phyloP scores from a whole-genome alignment of 1,140 invertebrate genomes.

The Campoletis sonorensis region DNA sequence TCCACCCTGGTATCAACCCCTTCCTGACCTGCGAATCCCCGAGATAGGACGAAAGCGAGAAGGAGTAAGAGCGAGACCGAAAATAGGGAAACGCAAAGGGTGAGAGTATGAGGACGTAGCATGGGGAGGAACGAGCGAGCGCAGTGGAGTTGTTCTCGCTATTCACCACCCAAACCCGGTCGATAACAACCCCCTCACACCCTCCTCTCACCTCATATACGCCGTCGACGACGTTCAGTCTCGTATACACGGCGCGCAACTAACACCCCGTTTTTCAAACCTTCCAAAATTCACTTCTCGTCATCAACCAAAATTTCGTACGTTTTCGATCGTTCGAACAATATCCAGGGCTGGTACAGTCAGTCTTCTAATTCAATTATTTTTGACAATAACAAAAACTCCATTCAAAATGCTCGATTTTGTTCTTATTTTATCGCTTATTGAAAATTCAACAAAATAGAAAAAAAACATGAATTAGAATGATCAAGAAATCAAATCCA shows the following conservation, averaged over 20 bases:
- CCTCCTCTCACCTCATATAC: constrained; percentile 4
- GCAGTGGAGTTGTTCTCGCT: constrained; percentile 48
- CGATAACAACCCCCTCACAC: constrained; percentile 65
- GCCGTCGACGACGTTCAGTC: constrained; percentile 45
- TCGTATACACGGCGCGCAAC: constrained; percentile 47
- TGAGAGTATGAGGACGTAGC: not conserved
- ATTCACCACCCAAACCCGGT: constrained; percentile 57
- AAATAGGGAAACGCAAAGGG: not conserved
- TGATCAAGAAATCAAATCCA: too few species aligned
- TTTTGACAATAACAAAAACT: too few species aligned
- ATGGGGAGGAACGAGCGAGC: constrained; percentile 36
- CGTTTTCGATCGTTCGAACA: too few species aligned
- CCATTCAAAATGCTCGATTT: too few species aligned
- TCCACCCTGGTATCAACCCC: not conserved
- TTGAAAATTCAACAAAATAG: too few species aligned
- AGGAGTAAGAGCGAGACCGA: too few species aligned
- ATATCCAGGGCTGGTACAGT: too few species aligned
- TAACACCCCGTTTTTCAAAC: constrained; percentile 49
- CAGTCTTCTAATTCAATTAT: too few species aligned
- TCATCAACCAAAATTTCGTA: not conserved
- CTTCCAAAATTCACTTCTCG: not conserved
- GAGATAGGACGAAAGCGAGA: not conserved
- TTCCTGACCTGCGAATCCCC: constrained; percentile 36
- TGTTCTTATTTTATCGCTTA: too few species aligned
- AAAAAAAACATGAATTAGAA: too few species aligned